phyloP scores from a whole-genome alignment of 2,888 invertebrate species.

The Tetragonula carbonaria region DNA sequence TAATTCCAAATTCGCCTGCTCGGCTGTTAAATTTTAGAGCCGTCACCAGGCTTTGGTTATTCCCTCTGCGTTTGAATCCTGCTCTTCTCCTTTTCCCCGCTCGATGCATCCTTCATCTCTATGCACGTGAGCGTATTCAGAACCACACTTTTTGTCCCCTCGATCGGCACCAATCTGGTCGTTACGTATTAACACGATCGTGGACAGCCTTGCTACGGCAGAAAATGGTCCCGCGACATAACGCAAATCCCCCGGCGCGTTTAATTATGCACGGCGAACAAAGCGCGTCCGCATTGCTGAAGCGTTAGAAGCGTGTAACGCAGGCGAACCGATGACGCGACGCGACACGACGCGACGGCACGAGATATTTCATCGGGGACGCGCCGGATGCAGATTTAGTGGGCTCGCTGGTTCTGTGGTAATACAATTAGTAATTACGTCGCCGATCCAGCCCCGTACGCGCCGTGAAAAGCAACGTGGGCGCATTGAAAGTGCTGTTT shows the following conservation, averaged over 20 bases:
- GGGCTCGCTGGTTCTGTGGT: conserved; percentile 53
- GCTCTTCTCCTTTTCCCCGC: too few species aligned
- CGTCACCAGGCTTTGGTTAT: too few species aligned
- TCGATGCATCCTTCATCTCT: not conserved
- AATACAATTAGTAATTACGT: conserved; percentile 75
- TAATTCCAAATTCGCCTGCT: too few species aligned
- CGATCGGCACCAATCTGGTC: not conserved
- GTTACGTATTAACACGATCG: conserved; percentile 17
- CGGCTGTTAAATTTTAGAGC: too few species aligned
- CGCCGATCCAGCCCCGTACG: conserved; percentile 61
- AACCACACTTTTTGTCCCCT: not conserved
- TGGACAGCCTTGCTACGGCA: not conserved
- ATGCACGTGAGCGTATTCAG: not conserved
- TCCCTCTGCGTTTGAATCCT: too few species aligned
- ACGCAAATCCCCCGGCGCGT: conserved; percentile 25
- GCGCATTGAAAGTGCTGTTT: conserved; percentile 41
- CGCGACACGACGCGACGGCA: not conserved
- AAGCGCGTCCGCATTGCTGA: conserved; percentile 41
- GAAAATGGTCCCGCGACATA: conserved; percentile 17
- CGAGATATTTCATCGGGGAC: conserved; percentile 39
- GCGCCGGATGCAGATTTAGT: conserved; percentile 49
- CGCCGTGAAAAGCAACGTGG: conserved; percentile 63
- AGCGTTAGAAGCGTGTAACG: conserved; percentile 37
- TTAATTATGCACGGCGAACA: conserved; percentile 42
- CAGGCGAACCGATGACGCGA: conserved; percentile 26